A percentile compares a stretch with the other conserved stretches of the same genome.
phyloP scores from a whole-genome alignment of 2,797 vertebrate genomes.

The Neolamprologus multifasciatus region DNA sequence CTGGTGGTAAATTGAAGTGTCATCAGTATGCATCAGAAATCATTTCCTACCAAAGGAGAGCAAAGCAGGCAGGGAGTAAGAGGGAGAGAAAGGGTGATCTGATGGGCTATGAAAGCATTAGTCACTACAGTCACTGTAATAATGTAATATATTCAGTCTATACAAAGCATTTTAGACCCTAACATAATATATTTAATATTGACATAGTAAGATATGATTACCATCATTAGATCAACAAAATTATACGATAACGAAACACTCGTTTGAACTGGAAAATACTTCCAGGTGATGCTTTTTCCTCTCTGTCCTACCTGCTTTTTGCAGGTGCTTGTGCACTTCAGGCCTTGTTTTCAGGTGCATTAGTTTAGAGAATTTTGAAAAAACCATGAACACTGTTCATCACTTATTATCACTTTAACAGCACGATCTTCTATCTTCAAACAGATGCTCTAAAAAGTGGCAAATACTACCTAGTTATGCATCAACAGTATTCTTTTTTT shows the following conservation, averaged over 20 bases:
- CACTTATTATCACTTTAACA: neutral
- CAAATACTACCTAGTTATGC: neutral
- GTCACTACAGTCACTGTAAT: neutral
- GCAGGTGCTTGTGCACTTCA: neutral
- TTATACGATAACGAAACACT: neutral
- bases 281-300: neutral
- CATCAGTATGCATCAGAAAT: neutral
- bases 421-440: neutral
- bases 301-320: neutral
- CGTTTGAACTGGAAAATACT: neutral
- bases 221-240: neutral
- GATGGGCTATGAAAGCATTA: neutral
- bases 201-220: neutral
- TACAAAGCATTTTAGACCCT: neutral
- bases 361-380: neutral
- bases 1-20: neutral
- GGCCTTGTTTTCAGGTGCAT: neutral
- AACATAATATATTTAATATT: neutral
- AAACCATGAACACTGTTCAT: neutral
- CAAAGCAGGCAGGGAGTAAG: neutral
- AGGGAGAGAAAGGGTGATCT: neutral
- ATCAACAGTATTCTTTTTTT: neutral
- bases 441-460: neutral
- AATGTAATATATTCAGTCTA: neutral
- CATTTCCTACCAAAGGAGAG: neutral